phyloP scores from a whole-genome alignment of 2,888 invertebrate genomes.

The Chalcosyrphus nemorum region DNA sequence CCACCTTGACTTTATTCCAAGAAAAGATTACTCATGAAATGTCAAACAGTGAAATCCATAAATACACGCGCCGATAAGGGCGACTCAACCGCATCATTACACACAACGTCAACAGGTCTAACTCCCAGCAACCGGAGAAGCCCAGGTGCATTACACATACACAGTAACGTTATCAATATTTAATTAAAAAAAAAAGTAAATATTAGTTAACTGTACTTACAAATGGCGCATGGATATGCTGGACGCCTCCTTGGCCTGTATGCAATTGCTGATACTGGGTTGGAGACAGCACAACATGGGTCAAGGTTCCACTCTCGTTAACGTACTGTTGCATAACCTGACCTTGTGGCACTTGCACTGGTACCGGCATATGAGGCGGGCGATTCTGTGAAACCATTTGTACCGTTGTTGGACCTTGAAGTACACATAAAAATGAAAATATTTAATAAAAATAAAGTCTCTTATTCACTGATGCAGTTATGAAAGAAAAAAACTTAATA shows the following conservation, averaged over 20 bases:
- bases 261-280: constrained; percentile 84
- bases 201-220: constrained; percentile 83
- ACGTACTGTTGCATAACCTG: constrained; percentile 96
- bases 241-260: constrained; percentile 82
- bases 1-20: not conserved
- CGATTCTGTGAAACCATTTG: constrained; percentile 92
- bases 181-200: not conserved
- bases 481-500: not conserved
- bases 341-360: constrained; percentile 95
- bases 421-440: constrained; percentile 77
- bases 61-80: constrained; percentile 6
- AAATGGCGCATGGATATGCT: constrained; percentile 85
- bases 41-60: not conserved
- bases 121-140: not conserved
- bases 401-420: constrained; percentile 91
- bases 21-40: constrained; percentile 18
- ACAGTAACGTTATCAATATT: not conserved
- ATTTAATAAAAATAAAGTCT: constrained; percentile 15
- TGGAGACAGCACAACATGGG: constrained; percentile 94
- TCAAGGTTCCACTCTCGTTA: constrained; percentile 93
- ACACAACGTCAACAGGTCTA: constrained; percentile 17
- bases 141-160: constrained; percentile 24
- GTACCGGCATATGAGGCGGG: constrained; percentile 91
- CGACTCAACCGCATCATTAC: not conserved
- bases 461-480: constrained; percentile 5